Percentiles rank a stretch among this genome's conserved stretches.
Conservation (phyloP, 1,140 invertebrate genomes). For the Agrilus planipennis region DNA sequence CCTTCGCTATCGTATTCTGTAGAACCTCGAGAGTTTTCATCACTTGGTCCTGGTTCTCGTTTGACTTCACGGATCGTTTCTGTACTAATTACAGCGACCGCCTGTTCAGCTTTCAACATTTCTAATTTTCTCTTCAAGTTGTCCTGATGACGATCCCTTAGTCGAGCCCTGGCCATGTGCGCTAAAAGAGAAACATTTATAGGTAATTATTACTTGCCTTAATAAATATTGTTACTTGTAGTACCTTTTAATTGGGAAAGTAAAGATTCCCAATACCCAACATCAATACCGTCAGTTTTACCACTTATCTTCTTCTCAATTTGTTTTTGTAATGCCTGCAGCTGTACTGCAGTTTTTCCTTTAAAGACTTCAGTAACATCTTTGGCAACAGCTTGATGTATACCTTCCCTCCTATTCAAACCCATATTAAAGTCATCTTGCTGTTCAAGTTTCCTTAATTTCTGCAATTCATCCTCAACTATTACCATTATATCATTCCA, state of each 20-base stretch:
- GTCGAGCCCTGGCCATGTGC: conserved; percentile 84
- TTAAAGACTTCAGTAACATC: conserved; percentile 88
- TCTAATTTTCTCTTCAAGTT: conserved; percentile 83
- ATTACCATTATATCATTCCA: conserved; percentile 97
- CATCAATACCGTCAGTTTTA: conserved; percentile 82
- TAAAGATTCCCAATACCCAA: conserved; percentile 94
- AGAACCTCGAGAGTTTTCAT: conserved; percentile 8
- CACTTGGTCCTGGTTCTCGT: conserved; percentile 6
- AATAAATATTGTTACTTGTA: neutral
- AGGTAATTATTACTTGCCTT: conserved; percentile 1
- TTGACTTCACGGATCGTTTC: conserved; percentile 12
- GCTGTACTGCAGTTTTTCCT: conserved; percentile 81
- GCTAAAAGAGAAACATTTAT: conserved; percentile 39
- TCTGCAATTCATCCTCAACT: conserved; percentile 87
- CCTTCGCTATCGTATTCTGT: conserved; percentile 17
- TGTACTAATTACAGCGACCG: conserved; percentile 38
- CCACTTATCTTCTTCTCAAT: conserved; percentile 83
- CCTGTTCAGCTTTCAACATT: conserved; percentile 80
- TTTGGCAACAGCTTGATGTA: conserved; percentile 82
- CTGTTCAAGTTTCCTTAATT: conserved; percentile 64
- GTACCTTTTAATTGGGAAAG: conserved; percentile 79
- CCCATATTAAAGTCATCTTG: conserved; percentile 49
- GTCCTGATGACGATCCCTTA: conserved; percentile 85
- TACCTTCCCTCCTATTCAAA: conserved; percentile 74
- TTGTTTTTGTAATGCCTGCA: conserved; percentile 69